Conservation (phyloP, 2,888 invertebrate genomes). For the Sinodicranocentrus sp. region DNA sequence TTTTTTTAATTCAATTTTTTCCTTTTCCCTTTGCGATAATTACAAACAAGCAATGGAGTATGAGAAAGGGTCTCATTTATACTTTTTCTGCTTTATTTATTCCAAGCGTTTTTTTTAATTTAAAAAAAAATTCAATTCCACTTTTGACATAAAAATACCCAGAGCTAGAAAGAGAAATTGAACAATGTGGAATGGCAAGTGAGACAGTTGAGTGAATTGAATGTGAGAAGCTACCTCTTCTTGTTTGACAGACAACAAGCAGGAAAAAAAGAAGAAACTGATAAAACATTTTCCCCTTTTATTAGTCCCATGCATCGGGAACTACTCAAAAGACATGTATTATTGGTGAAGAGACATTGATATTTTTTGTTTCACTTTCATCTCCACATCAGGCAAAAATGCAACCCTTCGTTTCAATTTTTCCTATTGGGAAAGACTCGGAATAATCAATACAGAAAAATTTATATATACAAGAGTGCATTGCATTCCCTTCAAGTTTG, state of each 20-base stretch:
- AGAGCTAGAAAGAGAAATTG: background rate
- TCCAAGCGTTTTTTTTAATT: background rate
- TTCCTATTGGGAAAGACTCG: background rate
- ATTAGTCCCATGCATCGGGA: background rate
- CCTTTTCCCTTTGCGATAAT: too few relatives aligned
- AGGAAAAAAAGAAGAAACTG: background rate
- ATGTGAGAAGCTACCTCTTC: too few relatives aligned
- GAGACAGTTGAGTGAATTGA: constrained; percentile 16
- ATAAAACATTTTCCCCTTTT: too few relatives aligned
- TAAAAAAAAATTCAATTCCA: background rate
- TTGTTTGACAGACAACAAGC: background rate
- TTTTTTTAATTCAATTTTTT: too few relatives aligned
- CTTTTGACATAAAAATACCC: background rate
- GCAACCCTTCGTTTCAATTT: constrained; percentile 3
- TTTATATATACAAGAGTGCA: background rate
- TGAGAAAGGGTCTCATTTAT: constrained; percentile 9
- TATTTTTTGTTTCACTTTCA: background rate
- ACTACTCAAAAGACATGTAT: too few relatives aligned
- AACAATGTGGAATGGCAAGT: too few relatives aligned
- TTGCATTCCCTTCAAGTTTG: background rate
- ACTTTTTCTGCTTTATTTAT: background rate
- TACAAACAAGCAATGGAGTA: too few relatives aligned
- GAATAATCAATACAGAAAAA: background rate
- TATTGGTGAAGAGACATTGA: constrained; percentile 16
- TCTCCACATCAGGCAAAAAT: background rate